phyloP scores from a whole-genome alignment of 2,888 invertebrate species.

The Pegoplata infirma region DNA sequence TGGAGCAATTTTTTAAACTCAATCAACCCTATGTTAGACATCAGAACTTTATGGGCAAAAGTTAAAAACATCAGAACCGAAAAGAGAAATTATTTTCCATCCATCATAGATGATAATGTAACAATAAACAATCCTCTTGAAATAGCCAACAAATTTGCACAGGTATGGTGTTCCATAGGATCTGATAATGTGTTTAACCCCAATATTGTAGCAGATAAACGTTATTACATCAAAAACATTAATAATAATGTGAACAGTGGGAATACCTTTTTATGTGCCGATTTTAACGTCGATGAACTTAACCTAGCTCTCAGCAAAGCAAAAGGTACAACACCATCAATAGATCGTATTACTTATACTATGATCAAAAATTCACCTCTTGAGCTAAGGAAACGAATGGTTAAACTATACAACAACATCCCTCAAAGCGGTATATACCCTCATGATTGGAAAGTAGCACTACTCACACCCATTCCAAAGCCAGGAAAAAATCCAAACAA shows the following conservation, averaged over 20 bases:
- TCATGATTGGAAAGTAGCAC: not conserved
- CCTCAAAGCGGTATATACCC: not conserved
- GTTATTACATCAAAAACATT: not conserved
- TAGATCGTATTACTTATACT: constrained; percentile 9
- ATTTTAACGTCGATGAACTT: not conserved
- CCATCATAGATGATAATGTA: not conserved
- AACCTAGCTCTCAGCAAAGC: not conserved
- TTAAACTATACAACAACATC: not conserved
- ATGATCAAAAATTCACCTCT: constrained; percentile 10
- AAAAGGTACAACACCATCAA: not conserved
- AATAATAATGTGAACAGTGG: no score
- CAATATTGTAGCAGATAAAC: not conserved
- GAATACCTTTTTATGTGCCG: not conserved
- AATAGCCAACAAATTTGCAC: not conserved
- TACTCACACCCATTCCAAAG: not conserved
- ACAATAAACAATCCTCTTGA: not conserved
- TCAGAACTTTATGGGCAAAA: not conserved
- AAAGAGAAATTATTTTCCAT: not conserved
- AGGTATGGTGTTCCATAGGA: not conserved
- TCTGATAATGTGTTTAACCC: not conserved
- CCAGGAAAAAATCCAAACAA: not conserved
- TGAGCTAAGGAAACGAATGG: not conserved
- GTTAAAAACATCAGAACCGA: not conserved
- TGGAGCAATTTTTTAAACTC: not conserved
- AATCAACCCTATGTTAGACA: not conserved